Evolutionary conservation across 2,888 invertebrate genomes (phyloP), one percentile per base, ranked within the genome.

Genomic region (Brenthis daphne): DNA sequence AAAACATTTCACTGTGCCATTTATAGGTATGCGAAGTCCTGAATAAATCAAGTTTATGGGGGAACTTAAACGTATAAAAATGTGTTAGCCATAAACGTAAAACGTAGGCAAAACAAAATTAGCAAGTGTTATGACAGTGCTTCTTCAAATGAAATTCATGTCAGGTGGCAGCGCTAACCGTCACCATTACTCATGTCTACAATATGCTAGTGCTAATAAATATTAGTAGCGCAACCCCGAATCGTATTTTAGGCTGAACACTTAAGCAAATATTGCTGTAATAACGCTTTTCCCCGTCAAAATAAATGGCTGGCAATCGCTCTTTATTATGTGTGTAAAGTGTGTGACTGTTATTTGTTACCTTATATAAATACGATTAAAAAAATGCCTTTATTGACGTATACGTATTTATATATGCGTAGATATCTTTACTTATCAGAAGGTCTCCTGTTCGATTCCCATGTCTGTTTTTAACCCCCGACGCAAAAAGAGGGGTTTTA

Each of bases 81-180:
- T 87, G 82, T 80, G 77, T 74, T 80, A 82, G 85, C 82, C 85
- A 85, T 89, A 86, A 88, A 86, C 74, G 80, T 89, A 88, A 90
- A 88, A 86, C 85, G 89, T 87, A 77, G 74, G 75, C 79, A 77
- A 77, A 43, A 79, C 81, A 82, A 88, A 90, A 90, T 90, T 89
- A 90, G 88, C 85, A 82, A 84, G 79, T 80, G 81, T 80, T 82
- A 82, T 80, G 43, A 54, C 66, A 77, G 80, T 79, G 78, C 77
- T 88, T 87, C 89, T 88, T 88, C 87, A 90, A 89, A 90, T 90
- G 88, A 88, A 92, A 91, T 90, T 89, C 89, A 84, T 82, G 88
- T 88, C 85, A 88, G 86, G 85, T 72, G 69, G 82, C 81, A 80
- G 75, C 74, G 74, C 78, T 85, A 85, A 85, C 50, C 84, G 83